Evolutionary conservation across 1,140 invertebrate genomes (phyloP), one percentile per base, ranked within the genome.

Genomic region (Macrosteles quadrilineatus): DNA sequence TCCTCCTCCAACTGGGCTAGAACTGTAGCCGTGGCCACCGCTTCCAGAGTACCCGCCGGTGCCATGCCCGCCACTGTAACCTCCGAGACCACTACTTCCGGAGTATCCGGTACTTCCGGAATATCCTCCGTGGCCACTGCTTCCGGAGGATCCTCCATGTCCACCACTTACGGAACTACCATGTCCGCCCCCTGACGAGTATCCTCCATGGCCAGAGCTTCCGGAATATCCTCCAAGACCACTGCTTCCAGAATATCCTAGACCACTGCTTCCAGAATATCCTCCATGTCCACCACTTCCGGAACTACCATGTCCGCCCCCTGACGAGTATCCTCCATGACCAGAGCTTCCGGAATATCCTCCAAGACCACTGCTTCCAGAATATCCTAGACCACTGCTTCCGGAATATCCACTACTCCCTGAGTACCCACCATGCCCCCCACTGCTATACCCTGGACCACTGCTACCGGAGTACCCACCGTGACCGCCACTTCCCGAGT

Each of bases 321-420:
- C n/a, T n/a, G n/a, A n/a, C 19, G 29, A 63, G 17, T 36, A 63
- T 6, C 59, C n/a, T 6, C 59, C 29, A 14, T n/a, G 32, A 14
- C 59, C 29, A 31, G 4, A 9, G 17, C n/a, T 19, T 23, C 59
- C 29, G n/a, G 29, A 63, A 31, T 36, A 63, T 11, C 59, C 29
- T 25, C 59, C 29, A 14, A 9, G 32, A 30, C 59, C n/a, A n/a
- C 59, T 25, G 30, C 67, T 36, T 25, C 53, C 43, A 12, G n/a
- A 9, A 29, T 47, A 23, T 11, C 67, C 4, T 1, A 1, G 0
- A n/a, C 25, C 17, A 29, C 32, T 36, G 23, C 59, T 36, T 31
- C 32, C 59, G 14, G 29, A 30, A 29, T 63, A 30, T 66, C 67
- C 67, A 65, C 29, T 36, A 6, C 67, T 36, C n/a, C 32, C 50